Percentiles rank a stretch among this genome's conserved stretches.
Evolutionary conservation across 35 echinoderm and acorn worm genomes (phyloP).

Genomic region (Stichopus chloronotus): DNA sequence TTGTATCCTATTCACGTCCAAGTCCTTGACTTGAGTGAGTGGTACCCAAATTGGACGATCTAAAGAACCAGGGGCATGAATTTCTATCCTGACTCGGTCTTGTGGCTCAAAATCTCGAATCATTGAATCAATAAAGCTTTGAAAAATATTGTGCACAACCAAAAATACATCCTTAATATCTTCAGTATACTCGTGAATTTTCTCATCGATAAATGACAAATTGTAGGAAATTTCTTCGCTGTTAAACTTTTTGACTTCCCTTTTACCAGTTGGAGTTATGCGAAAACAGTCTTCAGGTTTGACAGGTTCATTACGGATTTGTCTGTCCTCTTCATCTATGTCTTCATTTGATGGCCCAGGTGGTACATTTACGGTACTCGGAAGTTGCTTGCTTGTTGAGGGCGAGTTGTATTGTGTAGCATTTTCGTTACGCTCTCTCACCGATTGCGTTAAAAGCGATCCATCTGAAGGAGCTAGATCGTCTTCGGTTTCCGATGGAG

Average conservation of each 20-base stretch:
- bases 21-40: background rate
- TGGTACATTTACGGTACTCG: too few species aligned
- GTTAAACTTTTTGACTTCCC: constrained; percentile 7
- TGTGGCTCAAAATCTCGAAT: background rate
- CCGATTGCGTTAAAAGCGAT: too few species aligned
- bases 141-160: constrained; percentile 2
- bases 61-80: constrained; percentile 10
- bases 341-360: too few species aligned
- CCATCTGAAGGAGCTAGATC: too few species aligned
- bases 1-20: constrained; percentile 11
- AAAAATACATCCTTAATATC: background rate
- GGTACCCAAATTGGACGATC: constrained; percentile 32
- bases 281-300: background rate
- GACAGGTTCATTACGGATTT: background rate
- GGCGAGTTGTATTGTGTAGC: too few species aligned
- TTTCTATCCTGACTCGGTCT: constrained; percentile 3
- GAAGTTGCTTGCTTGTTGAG: too few species aligned
- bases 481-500: too few species aligned
- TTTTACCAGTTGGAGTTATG: background rate
- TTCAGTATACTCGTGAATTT: background rate
- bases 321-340: background rate
- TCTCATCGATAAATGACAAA: background rate
- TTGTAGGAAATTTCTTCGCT: background rate
- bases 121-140: background rate
- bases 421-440: too few species aligned